Evolutionary conservation across 2,888 invertebrate genomes (phyloP).

Genomic region (Apantesis nais): DNA sequence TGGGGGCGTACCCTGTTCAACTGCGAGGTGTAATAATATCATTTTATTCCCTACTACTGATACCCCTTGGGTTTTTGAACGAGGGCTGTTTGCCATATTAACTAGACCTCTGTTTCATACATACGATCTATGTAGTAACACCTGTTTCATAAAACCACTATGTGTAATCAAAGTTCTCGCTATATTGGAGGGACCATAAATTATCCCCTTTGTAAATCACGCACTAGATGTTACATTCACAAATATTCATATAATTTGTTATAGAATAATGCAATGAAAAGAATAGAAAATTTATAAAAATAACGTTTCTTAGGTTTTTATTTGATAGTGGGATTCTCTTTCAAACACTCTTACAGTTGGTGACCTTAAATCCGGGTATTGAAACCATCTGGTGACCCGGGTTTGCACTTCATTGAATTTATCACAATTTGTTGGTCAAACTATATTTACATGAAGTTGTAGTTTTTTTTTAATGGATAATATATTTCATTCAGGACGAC

Average conservation of each 20-base stretch:
- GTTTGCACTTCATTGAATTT: background rate
- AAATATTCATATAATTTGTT: background rate
- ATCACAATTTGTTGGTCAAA: background rate
- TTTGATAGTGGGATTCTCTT: background rate
- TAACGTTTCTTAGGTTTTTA: background rate
- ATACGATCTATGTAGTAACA: conserved; percentile 29
- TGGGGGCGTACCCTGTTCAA: conserved; percentile 50
- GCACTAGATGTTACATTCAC: conserved; percentile 24
- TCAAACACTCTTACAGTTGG: background rate
- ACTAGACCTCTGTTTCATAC: conserved; percentile 33
- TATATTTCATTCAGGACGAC: no score
- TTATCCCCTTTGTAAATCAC: conserved; percentile 49
- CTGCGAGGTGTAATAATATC: conserved; percentile 46
- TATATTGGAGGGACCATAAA: conserved; percentile 41
- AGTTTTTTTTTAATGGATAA: no score
- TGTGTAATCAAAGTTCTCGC: conserved; percentile 39
- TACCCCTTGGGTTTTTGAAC: conserved; percentile 43
- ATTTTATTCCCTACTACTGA: conserved; percentile 53
- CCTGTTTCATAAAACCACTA: conserved; percentile 34
- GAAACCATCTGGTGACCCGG: background rate
- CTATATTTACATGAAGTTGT: background rate
- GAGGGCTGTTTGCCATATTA: conserved; percentile 52
- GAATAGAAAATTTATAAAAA: background rate
- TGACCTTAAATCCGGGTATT: background rate
- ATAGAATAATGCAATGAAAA: background rate